These are phyloP conservation scores for Tupaia chinensis DNA, from an alignment of 2,113 vertebrate genomes.

Conservation along the genomic window DNA sequence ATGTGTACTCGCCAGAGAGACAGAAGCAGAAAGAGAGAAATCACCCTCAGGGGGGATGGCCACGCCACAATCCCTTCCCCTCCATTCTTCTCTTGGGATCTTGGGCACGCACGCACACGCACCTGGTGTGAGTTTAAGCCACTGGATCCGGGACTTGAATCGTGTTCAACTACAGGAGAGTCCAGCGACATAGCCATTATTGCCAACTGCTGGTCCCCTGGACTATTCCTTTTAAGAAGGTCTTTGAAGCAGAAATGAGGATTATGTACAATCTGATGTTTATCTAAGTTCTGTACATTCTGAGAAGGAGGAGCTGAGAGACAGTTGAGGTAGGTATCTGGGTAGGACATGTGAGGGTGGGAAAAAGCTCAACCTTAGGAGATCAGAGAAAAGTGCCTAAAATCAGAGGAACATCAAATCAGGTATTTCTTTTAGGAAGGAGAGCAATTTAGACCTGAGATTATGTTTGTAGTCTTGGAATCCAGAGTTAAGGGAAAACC, in stretches of 20 bases:
- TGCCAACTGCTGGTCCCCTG: too few species aligned
- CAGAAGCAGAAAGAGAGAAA: too few species aligned
- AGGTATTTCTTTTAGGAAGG: neutral
- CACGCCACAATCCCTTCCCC: too few species aligned
- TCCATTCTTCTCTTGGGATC: too few species aligned
- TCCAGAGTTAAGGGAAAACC: conserved; percentile 26
- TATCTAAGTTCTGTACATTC: neutral
- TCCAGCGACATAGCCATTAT: too few species aligned
- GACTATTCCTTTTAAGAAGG: neutral
- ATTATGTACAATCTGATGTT: neutral
- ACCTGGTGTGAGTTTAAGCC: too few species aligned
- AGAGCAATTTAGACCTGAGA: neutral
- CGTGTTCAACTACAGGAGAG: too few species aligned
- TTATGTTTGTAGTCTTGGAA: conserved; percentile 9
- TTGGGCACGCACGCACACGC: too few species aligned
- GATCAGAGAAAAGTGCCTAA: neutral
- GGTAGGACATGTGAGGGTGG: neutral
- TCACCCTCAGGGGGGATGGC: too few species aligned
- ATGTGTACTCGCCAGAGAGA: too few species aligned
- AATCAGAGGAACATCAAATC: neutral
- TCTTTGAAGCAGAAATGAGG: neutral
- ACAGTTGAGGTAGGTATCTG: neutral
- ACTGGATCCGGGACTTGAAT: too few species aligned
- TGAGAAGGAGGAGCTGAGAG: neutral
- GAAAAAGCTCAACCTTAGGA: neutral